Conservation (phyloP, 2,113 vertebrate species). For the Pelusios castaneus region DNA sequence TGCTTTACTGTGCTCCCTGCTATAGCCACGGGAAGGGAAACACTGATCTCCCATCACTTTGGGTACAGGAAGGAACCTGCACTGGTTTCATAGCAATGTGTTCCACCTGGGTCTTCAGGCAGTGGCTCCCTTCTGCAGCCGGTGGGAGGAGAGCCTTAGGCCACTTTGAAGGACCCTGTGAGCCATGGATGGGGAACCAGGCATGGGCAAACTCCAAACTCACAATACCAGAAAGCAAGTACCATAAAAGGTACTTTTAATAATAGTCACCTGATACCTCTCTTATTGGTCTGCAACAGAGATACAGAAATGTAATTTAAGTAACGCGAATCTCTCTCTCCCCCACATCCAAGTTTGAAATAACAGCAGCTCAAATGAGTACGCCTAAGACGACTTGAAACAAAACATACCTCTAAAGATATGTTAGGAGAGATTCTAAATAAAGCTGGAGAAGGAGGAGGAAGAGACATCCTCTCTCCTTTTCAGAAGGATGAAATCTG, state of each 20-base stretch:
- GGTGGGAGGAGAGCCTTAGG: neutral
- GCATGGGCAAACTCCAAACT: neutral
- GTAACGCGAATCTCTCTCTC: constrained; percentile 54
- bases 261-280: neutral
- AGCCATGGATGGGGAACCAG: no score
- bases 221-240: neutral
- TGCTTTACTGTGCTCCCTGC: no score
- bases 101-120: no score
- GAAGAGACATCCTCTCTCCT: constrained; percentile 22
- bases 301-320: constrained; percentile 59
- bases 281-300: constrained; percentile 53
- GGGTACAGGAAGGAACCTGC: no score
- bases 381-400: constrained; percentile 48
- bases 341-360: constrained; percentile 7
- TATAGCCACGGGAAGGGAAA: no score
- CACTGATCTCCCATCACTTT: no score
- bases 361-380: constrained; percentile 36
- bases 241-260: neutral
- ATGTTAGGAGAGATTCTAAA: constrained; percentile 43
- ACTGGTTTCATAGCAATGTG: no score
- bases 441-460: constrained; percentile 25
- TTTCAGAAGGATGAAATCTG: constrained; percentile 46
- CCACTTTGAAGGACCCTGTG: neutral
- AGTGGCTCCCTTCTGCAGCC: no score
- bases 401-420: constrained; percentile 60